Percentiles rank a stretch among this genome's conserved stretches.
Evolutionary conservation across 2,888 invertebrate genomes (phyloP).

Genomic region (Bellardia pandia): DNA sequence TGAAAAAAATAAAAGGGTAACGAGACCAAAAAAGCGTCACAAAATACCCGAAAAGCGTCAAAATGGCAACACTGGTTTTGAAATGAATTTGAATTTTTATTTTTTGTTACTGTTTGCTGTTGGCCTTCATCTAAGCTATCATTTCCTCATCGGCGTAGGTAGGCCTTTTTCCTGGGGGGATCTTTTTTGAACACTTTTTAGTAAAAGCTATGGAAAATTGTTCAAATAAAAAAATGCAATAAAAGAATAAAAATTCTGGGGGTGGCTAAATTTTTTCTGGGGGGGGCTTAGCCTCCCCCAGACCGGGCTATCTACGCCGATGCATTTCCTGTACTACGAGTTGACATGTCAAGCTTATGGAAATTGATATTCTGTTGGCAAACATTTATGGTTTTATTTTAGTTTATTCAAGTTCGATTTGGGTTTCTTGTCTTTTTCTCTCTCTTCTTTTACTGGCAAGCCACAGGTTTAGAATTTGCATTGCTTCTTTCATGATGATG

Average conservation of each 20-base stretch:
- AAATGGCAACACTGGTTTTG: background rate
- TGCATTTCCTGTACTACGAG: constrained; percentile 5
- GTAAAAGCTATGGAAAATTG: too few relatives aligned
- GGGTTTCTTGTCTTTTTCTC: background rate
- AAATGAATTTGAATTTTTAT: constrained; percentile 29
- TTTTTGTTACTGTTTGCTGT: background rate
- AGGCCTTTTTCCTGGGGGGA: too few relatives aligned
- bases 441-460: background rate
- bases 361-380: constrained; percentile 64
- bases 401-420: background rate
- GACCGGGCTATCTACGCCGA: too few relatives aligned
- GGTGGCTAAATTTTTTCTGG: too few relatives aligned
- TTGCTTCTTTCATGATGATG: constrained; percentile 26
- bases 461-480: constrained; percentile 35
- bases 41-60: too few relatives aligned
- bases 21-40: too few relatives aligned
- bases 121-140: constrained; percentile 15
- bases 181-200: too few relatives aligned
- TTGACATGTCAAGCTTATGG: background rate
- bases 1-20: too few relatives aligned
- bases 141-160: too few relatives aligned
- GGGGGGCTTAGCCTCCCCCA: too few relatives aligned
- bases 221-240: too few relatives aligned
- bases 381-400: constrained; percentile 43
- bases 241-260: too few relatives aligned